These are phyloP conservation scores for Hyles vespertilio DNA, from an alignment of 1,140 invertebrate genomes.

Conservation along the genomic window DNA sequence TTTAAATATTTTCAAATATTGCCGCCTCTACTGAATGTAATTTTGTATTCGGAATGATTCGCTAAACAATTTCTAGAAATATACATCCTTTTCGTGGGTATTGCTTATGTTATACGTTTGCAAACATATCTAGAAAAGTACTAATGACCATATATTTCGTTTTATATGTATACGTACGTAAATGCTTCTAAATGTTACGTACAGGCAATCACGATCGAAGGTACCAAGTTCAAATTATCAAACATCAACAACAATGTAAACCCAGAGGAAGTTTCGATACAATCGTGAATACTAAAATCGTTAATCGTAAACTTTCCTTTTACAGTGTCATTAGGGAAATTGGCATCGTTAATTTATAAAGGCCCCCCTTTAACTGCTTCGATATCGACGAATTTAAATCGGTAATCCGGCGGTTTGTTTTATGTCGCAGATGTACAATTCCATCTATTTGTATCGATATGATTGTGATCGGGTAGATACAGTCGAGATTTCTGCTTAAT, in stretches of 20 bases:
- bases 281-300: conserved; percentile 42
- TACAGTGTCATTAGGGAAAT: conserved; percentile 74
- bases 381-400: conserved; percentile 70
- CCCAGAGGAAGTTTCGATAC: conserved; percentile 22
- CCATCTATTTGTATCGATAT: conserved; percentile 54
- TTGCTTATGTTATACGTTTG: too few species aligned
- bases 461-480: conserved; percentile 53
- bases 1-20: too few species aligned
- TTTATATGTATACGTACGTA: too few species aligned
- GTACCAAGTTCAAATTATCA: neutral
- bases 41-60: too few species aligned
- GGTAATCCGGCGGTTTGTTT: conserved; percentile 69
- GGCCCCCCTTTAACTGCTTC: conserved; percentile 55
- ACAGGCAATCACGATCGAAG: too few species aligned
- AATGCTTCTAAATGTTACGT: too few species aligned
- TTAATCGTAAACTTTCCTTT: conserved; percentile 71
- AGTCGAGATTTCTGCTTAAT: conserved; percentile 7
- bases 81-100: too few species aligned
- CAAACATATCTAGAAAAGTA: too few species aligned
- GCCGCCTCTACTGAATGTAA: too few species aligned
- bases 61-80: too few species aligned
- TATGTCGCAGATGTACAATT: conserved; percentile 49
- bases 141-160: too few species aligned
- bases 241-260: conserved; percentile 10
- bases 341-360: conserved; percentile 71